Evolutionary conservation across 1,140 invertebrate species (phyloP).

Genomic region (Aphelinus certus): DNA sequence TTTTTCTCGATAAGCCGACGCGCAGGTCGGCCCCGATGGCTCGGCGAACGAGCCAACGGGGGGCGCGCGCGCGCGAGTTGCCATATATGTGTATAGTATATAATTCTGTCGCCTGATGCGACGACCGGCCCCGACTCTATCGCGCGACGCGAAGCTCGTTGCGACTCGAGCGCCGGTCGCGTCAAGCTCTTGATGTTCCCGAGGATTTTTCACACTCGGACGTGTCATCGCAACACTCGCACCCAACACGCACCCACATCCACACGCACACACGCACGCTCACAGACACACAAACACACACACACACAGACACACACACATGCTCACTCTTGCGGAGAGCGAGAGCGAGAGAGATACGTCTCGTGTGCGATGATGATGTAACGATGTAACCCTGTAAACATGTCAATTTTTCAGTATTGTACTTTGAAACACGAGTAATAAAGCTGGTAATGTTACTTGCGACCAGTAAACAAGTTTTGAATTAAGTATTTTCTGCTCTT

Average conservation of each 20-base stretch:
- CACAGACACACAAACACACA: too few species aligned
- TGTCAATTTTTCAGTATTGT: slow-evolving; percentile 42
- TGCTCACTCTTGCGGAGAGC: too few species aligned
- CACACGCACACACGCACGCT: too few species aligned
- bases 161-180: background rate
- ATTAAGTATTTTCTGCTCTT: slow-evolving; percentile 3
- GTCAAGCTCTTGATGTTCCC: background rate
- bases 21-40: too few species aligned
- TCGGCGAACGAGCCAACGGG: background rate
- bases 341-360: background rate
- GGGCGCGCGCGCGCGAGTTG: background rate
- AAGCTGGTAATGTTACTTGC: background rate
- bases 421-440: slow-evolving; percentile 33
- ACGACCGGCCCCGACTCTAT: background rate
- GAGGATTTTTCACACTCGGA: slow-evolving; percentile 1
- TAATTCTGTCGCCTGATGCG: too few species aligned
- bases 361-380: background rate
- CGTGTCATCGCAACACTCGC: too few species aligned
- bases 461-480: slow-evolving; percentile 4
- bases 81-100: slow-evolving; percentile 3
- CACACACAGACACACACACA: too few species aligned
- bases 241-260: too few species aligned
- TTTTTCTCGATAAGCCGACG: too few species aligned
- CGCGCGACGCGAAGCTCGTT: background rate
- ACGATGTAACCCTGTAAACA: slow-evolving; percentile 19